phyloP scores from a whole-genome alignment of 2,797 vertebrate genomes.

The Hapalemur alaotrensis region DNA sequence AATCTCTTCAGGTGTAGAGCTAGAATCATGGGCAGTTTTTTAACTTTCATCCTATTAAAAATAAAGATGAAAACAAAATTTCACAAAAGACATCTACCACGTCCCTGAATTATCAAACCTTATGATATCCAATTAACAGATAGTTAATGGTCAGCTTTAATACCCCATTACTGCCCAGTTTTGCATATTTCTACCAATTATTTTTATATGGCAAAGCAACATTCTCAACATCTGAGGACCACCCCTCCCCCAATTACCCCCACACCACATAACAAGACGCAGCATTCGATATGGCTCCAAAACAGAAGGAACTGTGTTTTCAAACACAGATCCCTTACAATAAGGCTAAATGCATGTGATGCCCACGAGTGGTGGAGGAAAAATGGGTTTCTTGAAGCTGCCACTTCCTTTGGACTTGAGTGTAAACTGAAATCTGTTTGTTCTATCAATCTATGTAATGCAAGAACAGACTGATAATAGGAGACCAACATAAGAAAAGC shows the following conservation, averaged over 20 bases:
- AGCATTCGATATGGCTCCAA: background rate
- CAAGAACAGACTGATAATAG: background rate
- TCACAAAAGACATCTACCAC: background rate
- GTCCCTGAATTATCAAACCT: background rate
- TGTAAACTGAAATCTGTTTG: background rate
- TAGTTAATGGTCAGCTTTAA: background rate
- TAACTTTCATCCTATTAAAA: conserved; percentile 89
- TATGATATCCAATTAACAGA: background rate
- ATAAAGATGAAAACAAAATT: conserved; percentile 56
- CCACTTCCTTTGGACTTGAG: background rate
- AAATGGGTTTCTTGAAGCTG: background rate
- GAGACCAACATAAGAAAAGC: background rate
- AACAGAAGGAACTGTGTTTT: background rate
- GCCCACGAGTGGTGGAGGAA: background rate
- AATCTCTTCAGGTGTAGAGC: conserved; percentile 91
- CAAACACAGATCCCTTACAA: background rate
- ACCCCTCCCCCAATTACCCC: background rate
- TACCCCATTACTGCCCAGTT: background rate
- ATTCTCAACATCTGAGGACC: background rate
- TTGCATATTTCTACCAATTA: background rate
- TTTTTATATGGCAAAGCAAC: background rate
- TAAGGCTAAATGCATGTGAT: background rate
- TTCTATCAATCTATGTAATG: background rate
- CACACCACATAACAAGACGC: background rate
- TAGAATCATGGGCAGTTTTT: conserved; percentile 91